phyloP scores from a whole-genome alignment of 2,888 invertebrate species.

The Allacma fusca region DNA sequence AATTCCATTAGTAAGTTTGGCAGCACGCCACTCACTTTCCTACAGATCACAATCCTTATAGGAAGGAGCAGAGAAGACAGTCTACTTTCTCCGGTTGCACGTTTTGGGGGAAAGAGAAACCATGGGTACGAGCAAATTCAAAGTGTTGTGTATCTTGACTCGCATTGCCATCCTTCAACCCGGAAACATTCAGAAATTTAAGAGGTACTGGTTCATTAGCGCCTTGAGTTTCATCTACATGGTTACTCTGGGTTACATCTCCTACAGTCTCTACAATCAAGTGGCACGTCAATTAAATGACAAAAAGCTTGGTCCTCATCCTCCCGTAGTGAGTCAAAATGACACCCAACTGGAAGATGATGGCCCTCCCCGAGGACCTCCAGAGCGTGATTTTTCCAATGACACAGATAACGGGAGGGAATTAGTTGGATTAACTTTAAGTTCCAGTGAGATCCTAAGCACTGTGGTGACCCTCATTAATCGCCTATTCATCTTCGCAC shows the following conservation, averaged over 20 bases:
- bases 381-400: not conserved
- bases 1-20: too few relatives aligned
- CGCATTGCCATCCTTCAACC: not conserved
- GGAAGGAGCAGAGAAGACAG: too few relatives aligned
- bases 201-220: slow-evolving; percentile 11
- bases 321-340: too few relatives aligned
- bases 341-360: not conserved
- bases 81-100: too few relatives aligned
- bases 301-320: too few relatives aligned
- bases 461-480: slow-evolving; percentile 13
- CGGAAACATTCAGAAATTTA: not conserved
- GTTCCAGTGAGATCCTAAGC: slow-evolving; percentile 10
- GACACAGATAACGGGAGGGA: not conserved
- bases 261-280: not conserved
- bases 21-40: too few relatives aligned
- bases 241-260: not conserved
- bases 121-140: slow-evolving; percentile 13
- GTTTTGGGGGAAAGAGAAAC: too few relatives aligned
- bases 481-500: not conserved
- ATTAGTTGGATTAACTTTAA: too few relatives aligned
- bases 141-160: not conserved
- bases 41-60: too few relatives aligned
- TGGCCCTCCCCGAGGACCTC: not conserved
- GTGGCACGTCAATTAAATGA: not conserved
- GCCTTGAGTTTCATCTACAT: slow-evolving; percentile 8